These are phyloP conservation scores for Ochotona princeps DNA, from an alignment of 2,113 vertebrate genomes.

Conservation along the genomic window DNA sequence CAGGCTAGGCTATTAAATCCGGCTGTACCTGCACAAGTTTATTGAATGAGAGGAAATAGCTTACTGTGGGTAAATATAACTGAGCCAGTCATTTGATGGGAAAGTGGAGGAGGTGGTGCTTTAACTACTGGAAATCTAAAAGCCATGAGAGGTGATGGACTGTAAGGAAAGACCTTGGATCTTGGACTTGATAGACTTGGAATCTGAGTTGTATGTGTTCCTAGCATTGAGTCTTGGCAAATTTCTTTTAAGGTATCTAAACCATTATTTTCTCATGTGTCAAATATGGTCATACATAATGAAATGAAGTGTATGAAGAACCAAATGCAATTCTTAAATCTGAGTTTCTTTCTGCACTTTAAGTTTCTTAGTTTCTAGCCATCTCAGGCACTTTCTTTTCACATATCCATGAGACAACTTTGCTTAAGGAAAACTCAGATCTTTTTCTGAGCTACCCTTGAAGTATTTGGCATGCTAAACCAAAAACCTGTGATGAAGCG, in stretches of 20 bases:
- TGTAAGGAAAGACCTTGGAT: neutral
- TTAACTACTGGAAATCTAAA: neutral
- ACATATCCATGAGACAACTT: neutral
- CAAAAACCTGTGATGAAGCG: neutral
- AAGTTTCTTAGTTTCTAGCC: neutral
- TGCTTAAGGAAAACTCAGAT: conserved; percentile 23
- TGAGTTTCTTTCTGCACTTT: conserved; percentile 25
- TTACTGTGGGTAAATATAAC: conserved; percentile 12
- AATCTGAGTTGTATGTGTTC: neutral
- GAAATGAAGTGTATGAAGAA: neutral
- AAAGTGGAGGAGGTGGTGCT: neutral
- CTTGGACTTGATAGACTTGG: neutral
- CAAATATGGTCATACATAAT: neutral
- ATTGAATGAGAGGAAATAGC: neutral
- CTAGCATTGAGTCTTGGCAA: neutral
- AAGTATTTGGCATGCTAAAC: conserved; percentile 16
- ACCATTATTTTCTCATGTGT: neutral
- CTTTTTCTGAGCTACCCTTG: conserved; percentile 23
- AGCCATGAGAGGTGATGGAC: neutral
- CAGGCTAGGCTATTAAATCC: neutral
- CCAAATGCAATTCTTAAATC: neutral
- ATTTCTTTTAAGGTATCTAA: conserved; percentile 21
- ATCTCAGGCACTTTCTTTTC: neutral
- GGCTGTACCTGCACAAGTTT: conserved; percentile 1
- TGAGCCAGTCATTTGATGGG: neutral